Conservation (phyloP, 2,888 invertebrate genomes). For the Linnaemya tessellans region DNA sequence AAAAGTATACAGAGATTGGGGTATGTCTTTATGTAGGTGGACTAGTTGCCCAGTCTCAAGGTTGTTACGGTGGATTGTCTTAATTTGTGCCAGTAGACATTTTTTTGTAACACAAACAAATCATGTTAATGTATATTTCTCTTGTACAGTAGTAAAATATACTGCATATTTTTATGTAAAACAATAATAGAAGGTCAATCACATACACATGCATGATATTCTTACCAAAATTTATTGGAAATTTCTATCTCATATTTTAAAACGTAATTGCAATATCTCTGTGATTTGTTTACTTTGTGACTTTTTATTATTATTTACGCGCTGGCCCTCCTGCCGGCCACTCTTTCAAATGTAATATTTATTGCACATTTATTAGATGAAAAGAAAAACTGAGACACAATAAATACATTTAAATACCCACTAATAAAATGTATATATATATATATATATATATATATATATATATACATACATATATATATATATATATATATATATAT, state of each 20-base stretch:
- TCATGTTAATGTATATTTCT: not conserved
- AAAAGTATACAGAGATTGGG: not conserved
- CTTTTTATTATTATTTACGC: not conserved
- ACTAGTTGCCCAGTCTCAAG: conserved; percentile 8
- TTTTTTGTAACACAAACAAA: no score
- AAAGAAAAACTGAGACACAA: not conserved
- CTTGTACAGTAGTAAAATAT: not conserved
- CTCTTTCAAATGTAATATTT: conserved; percentile 2
- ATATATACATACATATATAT: no score
- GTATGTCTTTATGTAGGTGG: not conserved
- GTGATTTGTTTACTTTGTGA: conserved; percentile 11
- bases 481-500: no score
- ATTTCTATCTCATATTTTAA: conserved; percentile 22
- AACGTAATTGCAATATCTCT: conserved; percentile 24
- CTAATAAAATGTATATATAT: conserved; percentile 18
- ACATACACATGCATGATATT: not conserved
- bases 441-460: not conserved
- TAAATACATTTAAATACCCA: conserved; percentile 26
- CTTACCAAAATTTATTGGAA: conserved; percentile 10
- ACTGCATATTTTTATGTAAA: conserved; percentile 20
- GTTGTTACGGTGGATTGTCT: not conserved
- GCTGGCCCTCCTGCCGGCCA: not conserved
- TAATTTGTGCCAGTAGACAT: not conserved
- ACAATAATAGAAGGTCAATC: conserved; percentile 37
- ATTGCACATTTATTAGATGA: not conserved